Evolutionary conservation across 2,888 invertebrate species (phyloP).

Genomic region (Lasioglossum pauxillum): DNA sequence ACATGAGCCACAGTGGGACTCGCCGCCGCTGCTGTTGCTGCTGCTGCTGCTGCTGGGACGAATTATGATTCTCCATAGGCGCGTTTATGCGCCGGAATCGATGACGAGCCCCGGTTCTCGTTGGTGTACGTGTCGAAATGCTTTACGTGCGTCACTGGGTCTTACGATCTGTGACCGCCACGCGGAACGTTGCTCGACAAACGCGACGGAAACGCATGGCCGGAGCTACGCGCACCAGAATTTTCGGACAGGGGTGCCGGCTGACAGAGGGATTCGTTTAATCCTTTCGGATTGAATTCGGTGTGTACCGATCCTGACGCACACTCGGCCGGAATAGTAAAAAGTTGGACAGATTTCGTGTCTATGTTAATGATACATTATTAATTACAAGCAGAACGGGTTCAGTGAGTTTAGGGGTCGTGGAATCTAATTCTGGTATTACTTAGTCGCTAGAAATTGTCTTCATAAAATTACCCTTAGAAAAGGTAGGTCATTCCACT

Average conservation of each 20-base stretch:
- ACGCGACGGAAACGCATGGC: slow-evolving; percentile 4
- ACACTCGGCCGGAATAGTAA: not conserved
- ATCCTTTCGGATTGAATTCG: not conserved
- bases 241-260: not conserved
- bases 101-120: slow-evolving; percentile 32
- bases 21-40: not conserved
- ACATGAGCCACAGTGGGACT: slow-evolving; percentile 57
- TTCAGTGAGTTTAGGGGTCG: not conserved
- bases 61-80: slow-evolving; percentile 58
- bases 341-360: not conserved
- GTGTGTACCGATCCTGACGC: not conserved
- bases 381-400: not conserved
- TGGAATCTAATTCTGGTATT: not conserved
- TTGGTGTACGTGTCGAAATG: slow-evolving; percentile 37
- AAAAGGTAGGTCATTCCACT: too few species aligned
- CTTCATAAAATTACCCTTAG: not conserved
- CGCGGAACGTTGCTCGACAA: slow-evolving; percentile 5
- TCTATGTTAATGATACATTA: not conserved
- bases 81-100: slow-evolving; percentile 51
- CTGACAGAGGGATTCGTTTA: not conserved
- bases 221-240: not conserved
- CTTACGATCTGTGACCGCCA: slow-evolving; percentile 3
- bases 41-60: slow-evolving; percentile 26
- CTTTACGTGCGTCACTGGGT: slow-evolving; percentile 10
- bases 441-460: not conserved